Evolutionary conservation across 2,888 invertebrate species (phyloP), one percentile per base, ranked within the genome.

Genomic region (Dilophus febrilis): DNA sequence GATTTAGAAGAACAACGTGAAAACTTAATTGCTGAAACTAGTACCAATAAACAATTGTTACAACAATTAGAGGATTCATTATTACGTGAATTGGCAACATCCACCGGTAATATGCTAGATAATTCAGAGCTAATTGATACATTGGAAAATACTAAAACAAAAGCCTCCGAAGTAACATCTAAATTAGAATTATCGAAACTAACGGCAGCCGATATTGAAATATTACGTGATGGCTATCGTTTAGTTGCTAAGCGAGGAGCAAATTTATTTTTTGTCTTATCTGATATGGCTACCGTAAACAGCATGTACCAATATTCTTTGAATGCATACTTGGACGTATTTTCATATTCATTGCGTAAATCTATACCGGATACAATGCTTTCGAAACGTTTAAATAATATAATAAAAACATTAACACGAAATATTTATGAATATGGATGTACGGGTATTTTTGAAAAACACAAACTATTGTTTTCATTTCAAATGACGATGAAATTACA

Each of bases 301-400:
- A 64, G 73, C 29, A 92, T 92, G 91, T 92, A 92, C 55, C 91
- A 92, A 53, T 91, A 90, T 59, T 88, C 91, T 0, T 64, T 92
- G 41, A 73, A 72, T 2, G 77, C 87, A 0, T 92, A 90, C 52
- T 65, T 91, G 22, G 82, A 83, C 47, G 84, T 91, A 2, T 92
- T 91, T 53, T 67, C 74, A 1, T 79, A 71, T 54, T 83, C 91
- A 0, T 61, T 92, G 38, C 74, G 76, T 42, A 87, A 83, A 59
- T 79, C 88, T 4, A 66, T 85, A 55, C 85, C 87, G 0, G 85
- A 90, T 54, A 75, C 80, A 2, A 70, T 80, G n/a, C 59, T 90
- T 2, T 50, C 57, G 3, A 80, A 76, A 51, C 72, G 91, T 8
- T 61, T 92, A 35, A 63, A 59, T 31, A 91, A 90, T 53, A 88